These are phyloP conservation scores for Danio albolineatus DNA, from an alignment of 2,797 vertebrate species.

Conservation along the genomic window DNA sequence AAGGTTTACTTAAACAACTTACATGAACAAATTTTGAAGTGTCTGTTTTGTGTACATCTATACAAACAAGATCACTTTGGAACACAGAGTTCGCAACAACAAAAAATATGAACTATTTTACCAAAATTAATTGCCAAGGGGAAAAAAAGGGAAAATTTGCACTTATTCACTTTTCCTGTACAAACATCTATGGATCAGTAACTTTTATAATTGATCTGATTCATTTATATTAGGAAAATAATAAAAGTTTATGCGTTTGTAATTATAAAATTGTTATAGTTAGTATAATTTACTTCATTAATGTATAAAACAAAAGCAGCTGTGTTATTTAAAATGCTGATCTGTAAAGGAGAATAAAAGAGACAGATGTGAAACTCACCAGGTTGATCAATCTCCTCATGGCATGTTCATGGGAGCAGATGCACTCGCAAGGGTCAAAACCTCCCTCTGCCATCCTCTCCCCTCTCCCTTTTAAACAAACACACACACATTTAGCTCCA, in stretches of 20 bases:
- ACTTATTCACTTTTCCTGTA: constrained; percentile 3
- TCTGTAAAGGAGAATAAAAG: not conserved
- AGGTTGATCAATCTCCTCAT: constrained; percentile 97
- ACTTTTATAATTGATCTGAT: not conserved
- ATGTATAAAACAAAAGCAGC: not conserved
- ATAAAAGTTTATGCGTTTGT: too few relatives aligned
- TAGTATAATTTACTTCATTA: not conserved
- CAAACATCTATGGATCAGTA: too few relatives aligned
- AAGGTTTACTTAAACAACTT: too few relatives aligned
- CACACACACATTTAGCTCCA: not conserved
- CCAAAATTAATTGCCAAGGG: not conserved
- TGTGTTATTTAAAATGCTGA: not conserved
- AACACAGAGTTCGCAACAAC: too few relatives aligned
- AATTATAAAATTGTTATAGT: not conserved
- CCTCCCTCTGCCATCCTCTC: constrained; percentile 94
- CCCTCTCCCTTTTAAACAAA: constrained; percentile 16
- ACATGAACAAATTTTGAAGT: not conserved
- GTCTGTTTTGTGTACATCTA: not conserved
- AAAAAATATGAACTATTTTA: too few relatives aligned
- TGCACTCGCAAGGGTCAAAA: constrained; percentile 97
- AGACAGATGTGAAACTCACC: constrained; percentile 77
- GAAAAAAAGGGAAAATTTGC: not conserved
- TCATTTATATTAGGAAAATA: not conserved
- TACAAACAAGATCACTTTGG: not conserved
- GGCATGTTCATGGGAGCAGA: constrained; percentile 94